Conservation (phyloP, 2,113 vertebrate genomes). For the Climacteris rufus region DNA sequence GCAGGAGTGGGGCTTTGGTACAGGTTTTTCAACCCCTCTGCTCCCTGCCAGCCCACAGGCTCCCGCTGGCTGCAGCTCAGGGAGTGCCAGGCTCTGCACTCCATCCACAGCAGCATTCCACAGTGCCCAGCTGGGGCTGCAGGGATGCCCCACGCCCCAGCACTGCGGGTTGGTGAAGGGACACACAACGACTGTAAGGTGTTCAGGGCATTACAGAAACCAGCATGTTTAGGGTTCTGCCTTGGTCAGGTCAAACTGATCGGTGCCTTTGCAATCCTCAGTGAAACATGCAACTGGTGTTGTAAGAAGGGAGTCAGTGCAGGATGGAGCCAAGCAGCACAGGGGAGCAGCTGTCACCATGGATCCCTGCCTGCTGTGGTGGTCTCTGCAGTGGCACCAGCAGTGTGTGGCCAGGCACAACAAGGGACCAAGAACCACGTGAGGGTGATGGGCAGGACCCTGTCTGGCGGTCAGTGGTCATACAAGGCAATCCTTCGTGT, state of each 20-base stretch:
- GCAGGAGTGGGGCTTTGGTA: background rate
- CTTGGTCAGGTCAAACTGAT: background rate
- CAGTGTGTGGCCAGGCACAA: background rate
- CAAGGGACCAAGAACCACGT: fast-evolving
- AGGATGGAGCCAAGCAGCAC: background rate
- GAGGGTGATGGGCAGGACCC: background rate
- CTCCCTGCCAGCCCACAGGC: background rate
- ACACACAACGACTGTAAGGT: background rate
- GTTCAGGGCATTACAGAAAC: background rate
- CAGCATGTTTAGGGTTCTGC: background rate
- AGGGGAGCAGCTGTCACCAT: fast-evolving
- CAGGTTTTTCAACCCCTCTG: background rate
- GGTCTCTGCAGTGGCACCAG: background rate
- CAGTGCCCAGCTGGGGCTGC: background rate
- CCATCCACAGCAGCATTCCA: background rate
- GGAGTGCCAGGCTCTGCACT: fast-evolving
- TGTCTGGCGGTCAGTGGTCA: background rate
- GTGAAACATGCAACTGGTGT: background rate
- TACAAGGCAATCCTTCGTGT: background rate
- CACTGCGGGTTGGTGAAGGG: background rate
- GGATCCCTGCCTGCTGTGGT: background rate
- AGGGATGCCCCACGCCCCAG: background rate
- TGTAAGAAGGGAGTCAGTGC: background rate
- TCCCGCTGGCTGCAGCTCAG: fast-evolving
- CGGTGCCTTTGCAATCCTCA: background rate